A percentile compares a stretch with the other conserved stretches of the same genome.
These are phyloP conservation scores for Lophotriccus pileatus DNA, from an alignment of 2,797 vertebrate genomes.

Conservation along the genomic window DNA sequence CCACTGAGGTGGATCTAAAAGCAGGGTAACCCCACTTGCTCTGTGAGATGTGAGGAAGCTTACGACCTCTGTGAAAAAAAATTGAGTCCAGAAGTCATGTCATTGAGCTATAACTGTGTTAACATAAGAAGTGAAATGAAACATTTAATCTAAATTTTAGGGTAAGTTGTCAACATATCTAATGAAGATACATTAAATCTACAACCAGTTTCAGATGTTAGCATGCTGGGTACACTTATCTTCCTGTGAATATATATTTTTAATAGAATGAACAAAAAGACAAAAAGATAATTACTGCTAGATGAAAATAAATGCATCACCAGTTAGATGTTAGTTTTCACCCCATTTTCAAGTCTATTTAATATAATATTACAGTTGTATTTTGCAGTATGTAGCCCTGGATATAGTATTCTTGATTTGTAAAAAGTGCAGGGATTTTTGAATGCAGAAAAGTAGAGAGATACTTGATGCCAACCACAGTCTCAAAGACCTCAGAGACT, in stretches of 20 bases:
- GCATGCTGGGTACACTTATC: not conserved
- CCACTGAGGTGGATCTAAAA: not conserved
- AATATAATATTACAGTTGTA: not conserved
- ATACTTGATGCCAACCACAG: not conserved
- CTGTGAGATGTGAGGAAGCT: not conserved
- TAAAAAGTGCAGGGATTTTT: not conserved
- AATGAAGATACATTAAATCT: not conserved
- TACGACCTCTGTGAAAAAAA: not conserved
- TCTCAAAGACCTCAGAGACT: not conserved
- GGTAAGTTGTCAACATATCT: not conserved
- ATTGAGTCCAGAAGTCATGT: not conserved
- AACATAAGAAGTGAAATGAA: not conserved
- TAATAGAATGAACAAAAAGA: not conserved
- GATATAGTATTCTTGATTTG: not conserved
- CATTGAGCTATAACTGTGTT: fast-evolving
- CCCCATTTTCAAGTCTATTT: not conserved
- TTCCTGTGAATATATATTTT: not conserved
- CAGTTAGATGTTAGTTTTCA: not conserved
- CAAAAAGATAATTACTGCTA: not conserved
- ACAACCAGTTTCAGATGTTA: not conserved
- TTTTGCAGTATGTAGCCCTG: not conserved
- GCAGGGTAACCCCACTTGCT: not conserved
- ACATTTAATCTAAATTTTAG: not conserved
- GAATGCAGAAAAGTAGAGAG: not conserved
- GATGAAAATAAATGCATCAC: not conserved